phyloP scores from a whole-genome alignment of 2,888 invertebrate species.

The Rotaria macrura region DNA sequence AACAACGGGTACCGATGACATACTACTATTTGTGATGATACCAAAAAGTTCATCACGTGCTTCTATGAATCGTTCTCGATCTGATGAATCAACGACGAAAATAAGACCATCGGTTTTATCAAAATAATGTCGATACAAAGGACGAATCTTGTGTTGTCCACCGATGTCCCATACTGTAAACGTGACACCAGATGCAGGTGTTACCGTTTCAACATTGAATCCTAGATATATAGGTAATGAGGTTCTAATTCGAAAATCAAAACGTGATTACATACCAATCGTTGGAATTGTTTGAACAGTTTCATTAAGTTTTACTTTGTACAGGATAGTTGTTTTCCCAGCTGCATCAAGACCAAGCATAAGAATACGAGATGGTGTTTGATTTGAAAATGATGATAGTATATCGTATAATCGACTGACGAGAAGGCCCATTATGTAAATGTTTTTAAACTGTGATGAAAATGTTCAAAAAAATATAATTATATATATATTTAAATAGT shows the following conservation, averaged over 20 bases:
- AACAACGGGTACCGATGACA: slow-evolving; percentile 96
- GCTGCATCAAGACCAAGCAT: slow-evolving; percentile 51
- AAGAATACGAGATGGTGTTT: slow-evolving; percentile 40
- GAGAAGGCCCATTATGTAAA: background rate
- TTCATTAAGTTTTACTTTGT: slow-evolving; percentile 96
- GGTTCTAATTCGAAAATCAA: background rate
- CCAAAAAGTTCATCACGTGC: slow-evolving; percentile 92
- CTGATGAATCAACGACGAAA: slow-evolving; percentile 98
- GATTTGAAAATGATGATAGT: background rate
- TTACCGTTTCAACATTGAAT: slow-evolving; percentile 96
- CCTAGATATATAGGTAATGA: slow-evolving; percentile 33
- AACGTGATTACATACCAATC: slow-evolving; percentile 59
- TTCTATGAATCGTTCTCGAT: slow-evolving; percentile 95
- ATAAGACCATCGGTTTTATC: slow-evolving; percentile 84
- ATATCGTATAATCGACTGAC: background rate
- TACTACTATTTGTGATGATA: slow-evolving; percentile 97
- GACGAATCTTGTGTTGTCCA: slow-evolving; percentile 90
- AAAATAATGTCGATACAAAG: slow-evolving; percentile 97
- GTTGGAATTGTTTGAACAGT: slow-evolving; percentile 99
- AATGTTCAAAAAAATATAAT: too few species aligned
- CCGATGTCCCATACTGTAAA: slow-evolving; percentile 81
- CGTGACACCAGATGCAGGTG: slow-evolving; percentile 95
- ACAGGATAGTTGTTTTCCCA: slow-evolving; percentile 65
- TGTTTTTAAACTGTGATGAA: too few species aligned
- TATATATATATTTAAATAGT: too few species aligned